Base-by-base conservation (phyloP, 2,113 vertebrate genomes). In the Colistium nudipinnis region DNA sequence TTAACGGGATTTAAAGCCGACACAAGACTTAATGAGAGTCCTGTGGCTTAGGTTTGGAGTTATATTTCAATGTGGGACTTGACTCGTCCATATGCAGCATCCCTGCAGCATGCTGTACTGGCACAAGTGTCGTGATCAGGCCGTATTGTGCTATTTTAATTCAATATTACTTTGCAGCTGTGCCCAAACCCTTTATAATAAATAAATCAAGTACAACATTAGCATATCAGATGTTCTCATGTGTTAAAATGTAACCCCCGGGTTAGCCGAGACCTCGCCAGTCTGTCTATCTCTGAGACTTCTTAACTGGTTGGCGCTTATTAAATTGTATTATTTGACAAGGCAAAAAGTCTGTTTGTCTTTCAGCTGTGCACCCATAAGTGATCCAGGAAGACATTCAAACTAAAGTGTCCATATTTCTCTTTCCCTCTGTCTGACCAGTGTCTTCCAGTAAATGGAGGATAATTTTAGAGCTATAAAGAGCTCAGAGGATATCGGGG, bases 381-480 rank as follows among this genome's bases (percentile, higher is more conserved):
- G 87, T 82, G 86, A 87, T 89, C 67, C 82, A 88, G 86, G 78
- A 84, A 84, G 73, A 81, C 72, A 82, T 82, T 86, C 67, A 80
- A 84, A 84, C 87, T 65, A 31, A 70, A 78, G 78, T 74, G 81
- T 85, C 77, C 85, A 80, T 76, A 81, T 72, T 81, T 67, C 80
- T 80, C 71, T 70, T 55, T 64, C 61, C 24, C 83, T 53, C 49
- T 2, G 17, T 80, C 70, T 35, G 56, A 76, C 80, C 75, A 81
- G 61, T 72, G 81, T 85, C 89, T 92, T 90, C 90, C 87, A 88
- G 89, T 92, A 90, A 92, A 90, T 83, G 76, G 87, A 84, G 76
- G 87, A 88, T 90, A 89, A 92, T 88, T 90, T 89, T 92, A 91
- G 89, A 91, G 87, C 81, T 62, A 90, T 90, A 87, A 90, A 89